Percentiles rank a stretch among this genome's conserved stretches.
Conservation (phyloP, 2,113 vertebrate species). For the Heterocephalus glaber region DNA sequence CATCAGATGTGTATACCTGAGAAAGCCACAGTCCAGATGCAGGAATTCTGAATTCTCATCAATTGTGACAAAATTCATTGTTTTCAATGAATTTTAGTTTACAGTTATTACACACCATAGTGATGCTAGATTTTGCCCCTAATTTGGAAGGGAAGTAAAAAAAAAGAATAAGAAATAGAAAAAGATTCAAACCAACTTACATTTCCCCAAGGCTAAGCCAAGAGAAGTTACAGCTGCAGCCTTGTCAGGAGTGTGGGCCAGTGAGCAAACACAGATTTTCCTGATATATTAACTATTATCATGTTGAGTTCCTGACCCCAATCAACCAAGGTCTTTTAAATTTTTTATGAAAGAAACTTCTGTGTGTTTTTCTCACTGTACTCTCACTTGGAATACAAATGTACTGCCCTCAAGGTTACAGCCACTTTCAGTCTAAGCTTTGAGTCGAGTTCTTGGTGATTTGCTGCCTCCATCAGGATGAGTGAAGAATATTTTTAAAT, state of each 20-base stretch:
- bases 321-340: conserved; percentile 65
- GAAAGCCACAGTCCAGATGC: not conserved
- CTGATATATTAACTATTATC: conserved; percentile 34
- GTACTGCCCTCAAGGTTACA: not conserved
- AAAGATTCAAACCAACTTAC: not conserved
- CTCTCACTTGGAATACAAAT: conserved; percentile 11
- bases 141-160: not conserved
- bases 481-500: conserved; percentile 64
- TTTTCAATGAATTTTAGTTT: not conserved
- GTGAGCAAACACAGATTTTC: conserved; percentile 33
- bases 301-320: conserved; percentile 29
- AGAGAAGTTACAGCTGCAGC: not conserved
- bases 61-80: not conserved
- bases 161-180: not conserved
- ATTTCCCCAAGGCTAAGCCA: not conserved
- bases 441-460: conserved; percentile 76
- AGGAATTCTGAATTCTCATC: not conserved
- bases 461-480: conserved; percentile 87
- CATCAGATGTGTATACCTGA: not conserved
- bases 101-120: not conserved
- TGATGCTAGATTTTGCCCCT: not conserved
- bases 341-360: conserved; percentile 33
- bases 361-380: conserved; percentile 40
- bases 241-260: not conserved
- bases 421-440: not conserved